Evolutionary conservation across 2,113 vertebrate species (phyloP).

Genomic region (Pagrus major): DNA sequence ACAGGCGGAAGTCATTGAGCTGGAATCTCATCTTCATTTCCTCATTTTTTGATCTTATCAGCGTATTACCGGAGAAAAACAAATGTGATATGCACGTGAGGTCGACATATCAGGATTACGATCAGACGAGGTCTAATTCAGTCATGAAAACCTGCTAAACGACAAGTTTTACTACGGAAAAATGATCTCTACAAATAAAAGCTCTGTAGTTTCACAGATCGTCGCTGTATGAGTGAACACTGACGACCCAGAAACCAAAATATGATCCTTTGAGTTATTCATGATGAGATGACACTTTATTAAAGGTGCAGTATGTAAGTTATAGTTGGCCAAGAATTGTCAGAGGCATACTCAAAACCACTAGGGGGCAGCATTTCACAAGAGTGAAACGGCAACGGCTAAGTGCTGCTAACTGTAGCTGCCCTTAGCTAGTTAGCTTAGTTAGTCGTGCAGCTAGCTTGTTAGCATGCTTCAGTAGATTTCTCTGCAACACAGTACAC

Average conservation of each 20-base stretch:
- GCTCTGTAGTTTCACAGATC: not conserved
- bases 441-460: no score
- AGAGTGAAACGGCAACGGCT: no score
- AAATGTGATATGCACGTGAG: not conserved
- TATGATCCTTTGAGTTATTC: not conserved
- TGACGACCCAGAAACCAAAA: not conserved
- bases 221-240: not conserved
- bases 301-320: no score
- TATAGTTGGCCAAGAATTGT: no score
- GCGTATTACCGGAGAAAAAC: not conserved
- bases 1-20: constrained; percentile 13
- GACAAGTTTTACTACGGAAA: not conserved
- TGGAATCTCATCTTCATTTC: constrained; percentile 17
- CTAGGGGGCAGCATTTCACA: no score
- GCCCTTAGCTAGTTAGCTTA: no score
- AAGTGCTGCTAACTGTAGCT: no score
- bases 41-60: constrained; percentile 10
- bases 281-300: not conserved
- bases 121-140: not conserved
- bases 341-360: no score
- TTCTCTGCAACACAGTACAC: no score
- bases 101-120: not conserved
- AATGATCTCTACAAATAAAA: not conserved
- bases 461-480: no score
- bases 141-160: not conserved